Evolutionary conservation across 2,113 vertebrate genomes (phyloP).

Genomic region (Hypomesus transpacificus): DNA sequence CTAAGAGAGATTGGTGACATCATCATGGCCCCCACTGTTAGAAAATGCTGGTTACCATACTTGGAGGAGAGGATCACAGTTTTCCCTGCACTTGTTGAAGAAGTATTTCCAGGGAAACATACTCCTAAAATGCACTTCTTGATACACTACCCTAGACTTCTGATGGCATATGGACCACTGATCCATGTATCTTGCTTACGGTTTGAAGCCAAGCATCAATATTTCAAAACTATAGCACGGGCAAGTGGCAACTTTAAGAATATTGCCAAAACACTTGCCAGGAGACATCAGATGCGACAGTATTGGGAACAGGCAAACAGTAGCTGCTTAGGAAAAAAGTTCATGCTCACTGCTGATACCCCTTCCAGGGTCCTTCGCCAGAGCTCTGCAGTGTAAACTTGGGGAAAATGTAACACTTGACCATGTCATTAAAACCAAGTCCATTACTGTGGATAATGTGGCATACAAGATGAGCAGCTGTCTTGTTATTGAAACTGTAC

Average conservation of each 20-base stretch:
- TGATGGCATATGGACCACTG: slow-evolving; percentile 7
- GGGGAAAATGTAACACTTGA: neutral
- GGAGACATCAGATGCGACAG: slow-evolving; percentile 1
- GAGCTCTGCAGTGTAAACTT: slow-evolving; percentile 1
- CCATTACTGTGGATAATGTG: slow-evolving; percentile 9
- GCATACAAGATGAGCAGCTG: slow-evolving; percentile 7
- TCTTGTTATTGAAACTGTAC: slow-evolving; percentile 15
- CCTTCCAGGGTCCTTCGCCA: neutral
- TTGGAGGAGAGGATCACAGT: neutral
- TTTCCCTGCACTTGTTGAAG: neutral
- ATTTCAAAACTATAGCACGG: neutral
- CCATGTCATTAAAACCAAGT: slow-evolving; percentile 7
- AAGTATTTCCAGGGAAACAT: neutral
- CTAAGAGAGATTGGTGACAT: slow-evolving; percentile 11
- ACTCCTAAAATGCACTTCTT: slow-evolving; percentile 6
- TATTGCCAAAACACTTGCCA: slow-evolving; percentile 7
- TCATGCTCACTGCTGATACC: slow-evolving; percentile 3
- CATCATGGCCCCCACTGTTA: slow-evolving; percentile 5
- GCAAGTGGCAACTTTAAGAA: slow-evolving; percentile 1
- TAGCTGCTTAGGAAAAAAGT: slow-evolving; percentile 4
- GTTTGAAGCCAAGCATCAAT: slow-evolving; percentile 14
- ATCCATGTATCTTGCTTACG: slow-evolving; percentile 5
- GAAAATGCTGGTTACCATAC: slow-evolving; percentile 10
- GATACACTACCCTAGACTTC: neutral
- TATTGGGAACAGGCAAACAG: slow-evolving; percentile 11